Base-by-base conservation (phyloP, 53 echinoderm and acorn worm genomes). In the Arbacia lixula region DNA sequence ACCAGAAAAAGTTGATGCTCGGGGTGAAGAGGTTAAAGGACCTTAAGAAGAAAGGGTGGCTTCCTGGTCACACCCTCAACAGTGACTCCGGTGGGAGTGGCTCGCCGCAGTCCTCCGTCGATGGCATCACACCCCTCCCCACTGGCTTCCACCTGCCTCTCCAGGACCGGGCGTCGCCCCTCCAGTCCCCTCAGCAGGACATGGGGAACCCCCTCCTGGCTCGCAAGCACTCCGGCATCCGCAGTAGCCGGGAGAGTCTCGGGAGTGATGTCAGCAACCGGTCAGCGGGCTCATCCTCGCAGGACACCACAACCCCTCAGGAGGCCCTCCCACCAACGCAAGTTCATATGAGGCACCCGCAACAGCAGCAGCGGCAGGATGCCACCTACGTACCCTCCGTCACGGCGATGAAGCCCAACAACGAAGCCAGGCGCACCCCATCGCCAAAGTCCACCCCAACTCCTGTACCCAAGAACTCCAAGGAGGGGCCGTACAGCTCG, bases 1-100 rank as follows among this genome's bases (percentile, higher is more conserved):
- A 99, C 72, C 94, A 99, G 66, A 99, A 99, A 91, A 99, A 99
- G 43, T 82, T 99, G 31, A 88, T 77, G 32, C 74, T 99, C 6
- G 99, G 91, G n/a, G 90, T 99, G 54, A 92, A 81, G 52, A 90
- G 94, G 37, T 86, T 99, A 57, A 86, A 84, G 35, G 90, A 99
- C 69, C 63, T 99, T 9, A 92, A 99, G 87, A 90, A 92, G 71
- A 90, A 92, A 17, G 95, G 91, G 20, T 71, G 92, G 37, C 56
- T 85, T 31, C 88, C 91, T 6, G 83, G 89, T n/a, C 89, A 86
- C 40, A 57, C 57, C 28, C 66, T 85, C 8, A 88, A 89, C 84
- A 92, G 75, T 22, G 86, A 86, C 61, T 91, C 88, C 39, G 86
- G 83, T 33, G 91, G 90, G 14, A 91, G 96, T 34, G 83, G 63